phyloP scores from a whole-genome alignment of 2,797 vertebrate species.

The Bovichtus variegatus region DNA sequence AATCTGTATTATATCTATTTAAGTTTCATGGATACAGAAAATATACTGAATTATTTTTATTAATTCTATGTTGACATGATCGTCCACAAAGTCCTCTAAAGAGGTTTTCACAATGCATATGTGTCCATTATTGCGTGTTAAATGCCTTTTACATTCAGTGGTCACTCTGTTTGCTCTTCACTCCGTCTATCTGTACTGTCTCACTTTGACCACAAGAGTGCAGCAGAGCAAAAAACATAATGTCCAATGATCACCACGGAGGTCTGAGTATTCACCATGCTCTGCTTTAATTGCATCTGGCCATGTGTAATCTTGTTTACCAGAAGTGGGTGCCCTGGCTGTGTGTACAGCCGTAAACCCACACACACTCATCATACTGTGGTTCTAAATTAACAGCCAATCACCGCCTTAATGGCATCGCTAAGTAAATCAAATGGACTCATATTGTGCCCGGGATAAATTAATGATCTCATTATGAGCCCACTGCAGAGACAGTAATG shows the following conservation, averaged over 20 bases:
- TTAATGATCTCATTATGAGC: conserved; percentile 63
- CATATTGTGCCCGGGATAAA: conserved; percentile 34
- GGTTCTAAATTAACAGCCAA: conserved; percentile 48
- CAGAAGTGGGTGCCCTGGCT: conserved; percentile 30
- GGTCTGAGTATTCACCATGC: not conserved
- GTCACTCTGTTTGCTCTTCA: not conserved
- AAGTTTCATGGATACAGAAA: not conserved
- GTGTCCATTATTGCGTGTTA: not conserved
- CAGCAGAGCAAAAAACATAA: conserved; percentile 33
- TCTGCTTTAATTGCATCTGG: conserved; percentile 39
- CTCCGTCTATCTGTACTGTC: not conserved
- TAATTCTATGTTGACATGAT: not conserved
- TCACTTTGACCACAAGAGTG: conserved; percentile 62
- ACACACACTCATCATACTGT: conserved; percentile 41
- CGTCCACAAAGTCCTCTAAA: not conserved
- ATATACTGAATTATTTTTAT: not conserved
- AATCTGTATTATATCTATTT: not conserved
- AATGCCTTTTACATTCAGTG: not conserved
- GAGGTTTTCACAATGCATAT: not conserved
- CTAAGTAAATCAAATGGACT: conserved; percentile 59
- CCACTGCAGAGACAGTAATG: conserved; percentile 24
- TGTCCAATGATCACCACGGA: not conserved
- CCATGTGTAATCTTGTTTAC: conserved; percentile 45
- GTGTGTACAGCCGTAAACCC: conserved; percentile 26
- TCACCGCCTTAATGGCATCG: conserved; percentile 52